A percentile compares a stretch with the other conserved stretches of the same genome.
These are phyloP conservation scores for Notamacropus eugenii DNA, from an alignment of 2,797 vertebrate species.

Conservation along the genomic window DNA sequence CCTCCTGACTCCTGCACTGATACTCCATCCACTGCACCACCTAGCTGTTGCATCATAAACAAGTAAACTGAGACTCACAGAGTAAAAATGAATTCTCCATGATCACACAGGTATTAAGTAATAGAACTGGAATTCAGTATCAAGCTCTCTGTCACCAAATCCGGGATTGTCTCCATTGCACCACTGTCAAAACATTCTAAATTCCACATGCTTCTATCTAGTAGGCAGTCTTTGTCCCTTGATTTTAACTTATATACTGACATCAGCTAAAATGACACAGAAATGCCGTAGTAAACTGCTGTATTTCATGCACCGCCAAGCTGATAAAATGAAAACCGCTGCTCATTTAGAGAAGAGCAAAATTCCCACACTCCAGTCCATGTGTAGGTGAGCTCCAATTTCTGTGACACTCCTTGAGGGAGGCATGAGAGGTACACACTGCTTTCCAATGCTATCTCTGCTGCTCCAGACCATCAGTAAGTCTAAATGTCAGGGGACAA, in stretches of 20 bases:
- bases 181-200: background rate
- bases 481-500: background rate
- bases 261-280: background rate
- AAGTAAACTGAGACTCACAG: background rate
- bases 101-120: background rate
- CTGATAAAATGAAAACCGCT: background rate
- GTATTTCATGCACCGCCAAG: background rate
- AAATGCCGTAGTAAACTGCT: background rate
- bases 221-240: background rate
- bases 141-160: background rate
- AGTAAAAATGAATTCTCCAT: background rate
- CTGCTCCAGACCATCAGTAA: background rate
- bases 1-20: too few species aligned
- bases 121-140: background rate
- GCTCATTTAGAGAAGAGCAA: background rate
- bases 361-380: background rate
- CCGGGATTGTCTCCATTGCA: background rate
- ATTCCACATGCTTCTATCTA: background rate
- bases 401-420: background rate
- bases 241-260: background rate
- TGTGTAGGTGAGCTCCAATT: background rate
- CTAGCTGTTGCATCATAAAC: too few species aligned
- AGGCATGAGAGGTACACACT: background rate
- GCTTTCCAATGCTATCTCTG: background rate
- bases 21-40: too few species aligned